These are phyloP conservation scores for Aptenodytes patagonicus DNA, from an alignment of 2,113 vertebrate genomes.

Conservation along the genomic window DNA sequence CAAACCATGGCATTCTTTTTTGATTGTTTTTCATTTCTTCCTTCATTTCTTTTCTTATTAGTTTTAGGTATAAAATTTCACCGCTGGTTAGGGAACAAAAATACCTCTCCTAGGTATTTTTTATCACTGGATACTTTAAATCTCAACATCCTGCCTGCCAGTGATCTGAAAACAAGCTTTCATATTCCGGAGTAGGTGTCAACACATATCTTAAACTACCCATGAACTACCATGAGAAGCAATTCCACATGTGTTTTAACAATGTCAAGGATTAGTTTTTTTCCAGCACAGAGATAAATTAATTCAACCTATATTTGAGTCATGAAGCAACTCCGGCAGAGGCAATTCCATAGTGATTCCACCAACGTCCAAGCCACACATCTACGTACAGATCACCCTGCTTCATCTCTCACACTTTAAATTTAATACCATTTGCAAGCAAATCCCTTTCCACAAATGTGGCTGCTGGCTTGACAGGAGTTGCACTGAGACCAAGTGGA, in stretches of 20 bases:
- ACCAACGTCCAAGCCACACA: background rate
- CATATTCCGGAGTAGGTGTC: background rate
- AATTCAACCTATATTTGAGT: background rate
- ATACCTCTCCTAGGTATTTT: background rate
- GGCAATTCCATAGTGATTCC: background rate
- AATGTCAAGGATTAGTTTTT: background rate
- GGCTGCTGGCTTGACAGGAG: background rate
- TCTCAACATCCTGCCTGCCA: background rate
- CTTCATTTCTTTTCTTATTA: background rate
- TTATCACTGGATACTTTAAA: background rate
- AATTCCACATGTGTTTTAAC: background rate
- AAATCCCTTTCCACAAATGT: background rate
- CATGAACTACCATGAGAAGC: background rate
- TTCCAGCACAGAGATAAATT: background rate
- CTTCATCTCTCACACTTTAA: background rate
- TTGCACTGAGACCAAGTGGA: background rate
- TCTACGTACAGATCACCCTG: background rate
- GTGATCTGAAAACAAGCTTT: background rate
- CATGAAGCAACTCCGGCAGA: background rate
- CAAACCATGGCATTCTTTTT: fast-evolving
- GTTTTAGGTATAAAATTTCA: background rate
- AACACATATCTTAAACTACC: background rate
- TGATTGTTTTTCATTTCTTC: background rate
- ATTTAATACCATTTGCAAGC: background rate
- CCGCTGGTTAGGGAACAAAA: background rate